Percentiles rank a stretch among this genome's conserved stretches.
Evolutionary conservation across 2,888 invertebrate genomes (phyloP).

Genomic region (Priocnemis perturbator): DNA sequence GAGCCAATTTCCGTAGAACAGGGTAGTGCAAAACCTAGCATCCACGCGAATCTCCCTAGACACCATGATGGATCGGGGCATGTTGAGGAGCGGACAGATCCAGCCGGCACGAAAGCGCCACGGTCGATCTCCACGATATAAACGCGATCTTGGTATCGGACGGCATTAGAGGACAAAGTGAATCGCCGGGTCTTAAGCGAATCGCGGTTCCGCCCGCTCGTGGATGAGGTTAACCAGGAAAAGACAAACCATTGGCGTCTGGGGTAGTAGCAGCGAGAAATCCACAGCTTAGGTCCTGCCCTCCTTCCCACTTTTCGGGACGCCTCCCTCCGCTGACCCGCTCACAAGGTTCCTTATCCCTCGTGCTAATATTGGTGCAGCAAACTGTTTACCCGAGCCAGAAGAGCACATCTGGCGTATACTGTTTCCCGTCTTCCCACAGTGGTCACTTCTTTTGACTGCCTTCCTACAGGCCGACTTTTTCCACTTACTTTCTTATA

Average conservation of each 20-base stretch:
- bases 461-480: not conserved
- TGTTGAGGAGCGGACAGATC: slow-evolving; percentile 2
- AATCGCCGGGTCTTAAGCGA: slow-evolving; percentile 45
- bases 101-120: slow-evolving; percentile 1
- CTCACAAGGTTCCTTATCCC: slow-evolving; percentile 47
- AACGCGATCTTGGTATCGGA: not conserved
- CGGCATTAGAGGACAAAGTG: slow-evolving; percentile 2
- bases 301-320: slow-evolving; percentile 10
- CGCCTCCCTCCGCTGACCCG: slow-evolving; percentile 18
- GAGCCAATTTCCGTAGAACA: not conserved
- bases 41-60: too few species aligned
- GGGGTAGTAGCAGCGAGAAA: slow-evolving; percentile 32
- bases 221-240: slow-evolving; percentile 52
- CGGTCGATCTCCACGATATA: slow-evolving; percentile 11
- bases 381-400: slow-evolving; percentile 57
- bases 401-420: slow-evolving; percentile 39
- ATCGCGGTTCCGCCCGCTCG: slow-evolving; percentile 39
- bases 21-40: not conserved
- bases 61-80: not conserved
- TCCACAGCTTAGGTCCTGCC: slow-evolving; percentile 43
- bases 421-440: slow-evolving; percentile 29
- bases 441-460: slow-evolving; percentile 15
- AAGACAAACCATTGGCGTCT: slow-evolving; percentile 55
- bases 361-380: slow-evolving; percentile 64
- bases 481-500: not conserved